These are phyloP conservation scores for Cebus imitator DNA, from an alignment of 2,113 vertebrate genomes.

Conservation along the genomic window DNA sequence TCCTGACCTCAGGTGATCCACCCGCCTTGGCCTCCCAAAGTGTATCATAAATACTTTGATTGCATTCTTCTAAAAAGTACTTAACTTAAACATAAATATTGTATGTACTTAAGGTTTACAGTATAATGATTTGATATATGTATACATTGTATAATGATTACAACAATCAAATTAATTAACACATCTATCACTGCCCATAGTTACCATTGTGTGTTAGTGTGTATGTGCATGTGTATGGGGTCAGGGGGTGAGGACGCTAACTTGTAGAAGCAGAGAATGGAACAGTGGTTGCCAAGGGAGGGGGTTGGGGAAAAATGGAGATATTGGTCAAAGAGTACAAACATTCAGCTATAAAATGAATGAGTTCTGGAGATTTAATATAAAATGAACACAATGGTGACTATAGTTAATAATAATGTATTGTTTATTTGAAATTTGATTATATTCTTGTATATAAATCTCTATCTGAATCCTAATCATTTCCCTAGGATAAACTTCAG, in stretches of 20 bases:
- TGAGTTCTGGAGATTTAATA: neutral
- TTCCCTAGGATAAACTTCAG: neutral
- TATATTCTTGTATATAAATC: neutral
- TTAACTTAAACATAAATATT: neutral
- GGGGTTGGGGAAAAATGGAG: neutral
- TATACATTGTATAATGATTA: neutral
- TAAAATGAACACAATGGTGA: neutral
- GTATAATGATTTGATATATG: neutral
- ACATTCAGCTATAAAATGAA: neutral
- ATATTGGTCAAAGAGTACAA: neutral
- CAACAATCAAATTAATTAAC: neutral
- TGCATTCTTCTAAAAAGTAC: neutral
- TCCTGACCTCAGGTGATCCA: no score
- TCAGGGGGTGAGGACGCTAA: neutral
- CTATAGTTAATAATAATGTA: neutral
- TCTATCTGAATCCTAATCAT: neutral
- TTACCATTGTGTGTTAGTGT: neutral
- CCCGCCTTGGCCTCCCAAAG: no score
- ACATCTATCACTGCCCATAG: neutral
- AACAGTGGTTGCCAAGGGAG: neutral
- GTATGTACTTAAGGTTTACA: neutral
- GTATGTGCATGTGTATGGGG: fast-evolving
- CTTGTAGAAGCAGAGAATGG: neutral
- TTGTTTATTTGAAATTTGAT: neutral
- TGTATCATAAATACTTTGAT: neutral